Evolutionary conservation across 1,140 invertebrate genomes (phyloP).

Genomic region (Papilio polytes): DNA sequence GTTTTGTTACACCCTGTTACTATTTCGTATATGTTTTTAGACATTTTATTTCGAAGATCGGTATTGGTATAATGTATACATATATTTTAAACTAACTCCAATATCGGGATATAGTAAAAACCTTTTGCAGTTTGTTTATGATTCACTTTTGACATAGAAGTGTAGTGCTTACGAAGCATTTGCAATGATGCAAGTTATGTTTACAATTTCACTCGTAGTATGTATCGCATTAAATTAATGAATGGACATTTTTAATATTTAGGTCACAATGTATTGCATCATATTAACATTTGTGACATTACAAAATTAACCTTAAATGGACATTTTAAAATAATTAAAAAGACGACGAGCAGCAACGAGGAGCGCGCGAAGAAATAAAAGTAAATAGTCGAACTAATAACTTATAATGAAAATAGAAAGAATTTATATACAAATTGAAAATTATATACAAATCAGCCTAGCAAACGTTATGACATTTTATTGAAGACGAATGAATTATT

Average conservation of each 20-base stretch:
- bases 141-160: neutral
- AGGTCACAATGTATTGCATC: constrained; percentile 6
- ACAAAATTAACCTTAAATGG: neutral
- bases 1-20: neutral
- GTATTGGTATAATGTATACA: neutral
- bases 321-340: neutral
- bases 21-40: neutral
- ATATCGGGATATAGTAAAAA: neutral
- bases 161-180: neutral
- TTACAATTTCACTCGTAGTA: constrained; percentile 2
- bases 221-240: neutral
- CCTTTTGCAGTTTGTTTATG: neutral
- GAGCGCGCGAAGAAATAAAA: no score
- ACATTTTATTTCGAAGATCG: neutral
- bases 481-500: no score
- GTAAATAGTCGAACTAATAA: no score
- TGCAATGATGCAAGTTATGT: neutral
- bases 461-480: no score
- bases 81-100: neutral
- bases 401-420: no score
- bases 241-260: neutral
- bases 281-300: neutral
- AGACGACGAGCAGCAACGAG: no score
- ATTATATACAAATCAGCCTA: no score
- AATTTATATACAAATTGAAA: no score